Conservation (phyloP, 2,888 invertebrate species). For the Acleris laterana region DNA sequence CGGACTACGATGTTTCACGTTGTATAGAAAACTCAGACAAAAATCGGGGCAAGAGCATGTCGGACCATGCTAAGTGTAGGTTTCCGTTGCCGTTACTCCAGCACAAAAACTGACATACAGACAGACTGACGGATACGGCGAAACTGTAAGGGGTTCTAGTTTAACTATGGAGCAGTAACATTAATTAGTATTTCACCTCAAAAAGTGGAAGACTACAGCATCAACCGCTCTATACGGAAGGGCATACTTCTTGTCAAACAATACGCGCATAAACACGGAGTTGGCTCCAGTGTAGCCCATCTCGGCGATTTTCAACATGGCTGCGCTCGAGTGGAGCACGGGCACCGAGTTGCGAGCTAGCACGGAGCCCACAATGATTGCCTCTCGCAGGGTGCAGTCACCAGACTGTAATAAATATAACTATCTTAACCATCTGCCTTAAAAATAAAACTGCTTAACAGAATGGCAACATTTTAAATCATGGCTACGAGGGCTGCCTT, state of each 20-base stretch:
- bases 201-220: conserved; percentile 96
- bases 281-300: conserved; percentile 99
- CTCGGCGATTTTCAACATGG: conserved; percentile 97
- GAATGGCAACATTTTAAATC: too few species aligned
- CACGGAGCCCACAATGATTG: conserved; percentile 96
- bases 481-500: too few species aligned
- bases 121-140: too few species aligned
- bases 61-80: too few species aligned
- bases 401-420: conserved; percentile 86
- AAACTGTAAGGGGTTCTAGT: too few species aligned
- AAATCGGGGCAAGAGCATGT: too few species aligned
- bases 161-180: not conserved
- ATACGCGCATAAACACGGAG: conserved; percentile 96
- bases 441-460: not conserved
- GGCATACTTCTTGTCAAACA: conserved; percentile 99
- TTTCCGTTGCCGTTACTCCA: too few species aligned
- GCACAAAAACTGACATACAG: too few species aligned
- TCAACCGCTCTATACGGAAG: conserved; percentile 97
- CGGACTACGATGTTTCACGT: too few species aligned
- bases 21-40: too few species aligned
- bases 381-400: conserved; percentile 97
- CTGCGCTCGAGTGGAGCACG: conserved; percentile 96
- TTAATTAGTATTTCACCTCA: conserved; percentile 85
- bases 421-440: conserved; percentile 24
- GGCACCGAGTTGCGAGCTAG: conserved; percentile 96